phyloP scores from a whole-genome alignment of 2,888 invertebrate genomes.

The Archips crataeganus region DNA sequence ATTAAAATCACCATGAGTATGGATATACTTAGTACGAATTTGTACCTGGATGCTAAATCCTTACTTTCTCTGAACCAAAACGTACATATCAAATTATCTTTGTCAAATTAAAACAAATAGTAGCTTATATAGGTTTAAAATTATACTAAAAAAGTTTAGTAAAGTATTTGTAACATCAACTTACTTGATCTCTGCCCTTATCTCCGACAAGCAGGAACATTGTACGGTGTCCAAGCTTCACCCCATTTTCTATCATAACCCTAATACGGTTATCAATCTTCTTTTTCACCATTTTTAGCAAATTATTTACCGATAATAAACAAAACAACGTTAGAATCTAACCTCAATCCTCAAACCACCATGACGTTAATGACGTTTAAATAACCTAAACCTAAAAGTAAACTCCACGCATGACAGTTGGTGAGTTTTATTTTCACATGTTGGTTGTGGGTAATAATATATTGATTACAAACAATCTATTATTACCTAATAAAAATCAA shows the following conservation, averaged over 20 bases:
- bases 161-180: slow-evolving; percentile 29
- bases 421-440: slow-evolving; percentile 9
- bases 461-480: no score
- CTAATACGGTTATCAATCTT: slow-evolving; percentile 99
- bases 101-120: background rate
- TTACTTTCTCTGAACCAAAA: background rate
- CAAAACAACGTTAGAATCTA: slow-evolving; percentile 40
- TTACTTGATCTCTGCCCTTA: slow-evolving; percentile 97
- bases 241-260: slow-evolving; percentile 98
- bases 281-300: slow-evolving; percentile 92
- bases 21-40: background rate
- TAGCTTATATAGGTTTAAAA: background rate
- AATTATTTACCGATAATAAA: slow-evolving; percentile 40
- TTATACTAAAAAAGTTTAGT: background rate
- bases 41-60: background rate
- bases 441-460: background rate
- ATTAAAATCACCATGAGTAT: background rate
- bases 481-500: no score
- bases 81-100: background rate
- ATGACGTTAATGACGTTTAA: slow-evolving; percentile 14
- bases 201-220: slow-evolving; percentile 98
- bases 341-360: slow-evolving; percentile 26
- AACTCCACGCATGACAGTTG: slow-evolving; percentile 10
- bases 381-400: slow-evolving; percentile 67
- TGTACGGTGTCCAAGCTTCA: slow-evolving; percentile 94